phyloP scores from a whole-genome alignment of 2,888 invertebrate species.

The Parnassius orleans region DNA sequence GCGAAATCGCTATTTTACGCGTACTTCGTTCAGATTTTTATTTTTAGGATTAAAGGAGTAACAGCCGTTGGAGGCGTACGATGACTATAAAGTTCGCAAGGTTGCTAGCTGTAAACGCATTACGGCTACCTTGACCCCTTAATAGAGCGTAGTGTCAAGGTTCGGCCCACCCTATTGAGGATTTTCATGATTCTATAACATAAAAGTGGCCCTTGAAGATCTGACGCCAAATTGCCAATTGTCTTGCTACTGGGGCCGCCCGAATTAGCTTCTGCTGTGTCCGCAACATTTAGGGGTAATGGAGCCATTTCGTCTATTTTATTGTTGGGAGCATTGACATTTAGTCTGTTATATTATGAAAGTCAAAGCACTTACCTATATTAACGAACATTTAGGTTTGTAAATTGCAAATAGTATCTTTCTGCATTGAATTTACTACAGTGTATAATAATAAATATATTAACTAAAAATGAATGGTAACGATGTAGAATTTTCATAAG shows the following conservation, averaged over 20 bases:
- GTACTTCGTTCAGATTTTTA: conserved; percentile 42
- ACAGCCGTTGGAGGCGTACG: conserved; percentile 42
- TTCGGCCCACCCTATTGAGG: conserved; percentile 46
- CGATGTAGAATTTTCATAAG: no score
- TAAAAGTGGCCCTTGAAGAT: conserved; percentile 39
- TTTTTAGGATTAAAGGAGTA: conserved; percentile 46
- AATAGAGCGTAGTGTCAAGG: conserved; percentile 56
- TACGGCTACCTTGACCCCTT: conserved; percentile 63
- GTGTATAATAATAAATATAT: no score
- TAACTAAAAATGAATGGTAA: no score
- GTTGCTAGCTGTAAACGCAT: conserved; percentile 56
- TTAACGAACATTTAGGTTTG: no score
- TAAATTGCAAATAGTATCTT: no score
- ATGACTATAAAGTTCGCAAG: conserved; percentile 62
- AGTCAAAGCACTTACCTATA: background rate
- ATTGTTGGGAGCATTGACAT: conserved; percentile 19
- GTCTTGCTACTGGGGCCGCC: conserved; percentile 40
- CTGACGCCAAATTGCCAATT: conserved; percentile 49
- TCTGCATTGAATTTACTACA: no score
- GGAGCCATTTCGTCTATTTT: conserved; percentile 36
- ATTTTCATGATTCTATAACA: conserved; percentile 48
- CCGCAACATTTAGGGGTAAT: conserved; percentile 35
- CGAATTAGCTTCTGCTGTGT: conserved; percentile 45
- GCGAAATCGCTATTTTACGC: conserved; percentile 39
- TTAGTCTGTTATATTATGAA: conserved; percentile 4